Percentiles rank a stretch among this genome's conserved stretches.
These are phyloP conservation scores for Oplegnathus fasciatus DNA, from an alignment of 2,113 vertebrate species.

Conservation along the genomic window DNA sequence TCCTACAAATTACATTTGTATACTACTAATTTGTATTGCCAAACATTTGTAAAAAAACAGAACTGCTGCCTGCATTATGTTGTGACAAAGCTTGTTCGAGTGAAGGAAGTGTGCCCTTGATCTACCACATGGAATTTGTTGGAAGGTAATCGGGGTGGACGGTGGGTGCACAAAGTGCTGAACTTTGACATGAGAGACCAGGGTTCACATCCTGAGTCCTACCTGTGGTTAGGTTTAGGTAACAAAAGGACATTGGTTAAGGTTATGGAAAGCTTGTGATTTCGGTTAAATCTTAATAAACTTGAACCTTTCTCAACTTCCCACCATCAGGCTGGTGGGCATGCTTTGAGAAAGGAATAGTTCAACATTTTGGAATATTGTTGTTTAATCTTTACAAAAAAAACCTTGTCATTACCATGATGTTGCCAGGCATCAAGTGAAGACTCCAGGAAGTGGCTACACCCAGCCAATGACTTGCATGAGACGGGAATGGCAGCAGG, in stretches of 20 bases:
- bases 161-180: no score
- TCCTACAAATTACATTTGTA: neutral
- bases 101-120: neutral
- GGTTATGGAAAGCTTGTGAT: no score
- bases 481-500: no score
- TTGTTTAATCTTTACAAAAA: no score
- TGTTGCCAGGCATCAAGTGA: neutral
- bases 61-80: neutral
- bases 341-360: neutral
- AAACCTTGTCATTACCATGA: no score
- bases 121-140: neutral
- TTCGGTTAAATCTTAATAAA: neutral
- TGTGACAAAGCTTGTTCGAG: neutral
- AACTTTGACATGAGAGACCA: no score
- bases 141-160: neutral
- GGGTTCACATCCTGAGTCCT: no score
- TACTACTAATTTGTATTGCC: neutral
- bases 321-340: neutral
- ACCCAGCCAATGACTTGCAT: neutral
- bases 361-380: neutral
- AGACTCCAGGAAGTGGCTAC: neutral
- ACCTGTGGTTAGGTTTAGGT: no score
- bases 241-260: neutral
- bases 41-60: neutral
- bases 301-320: neutral